Base-by-base conservation (phyloP, 2,113 vertebrate species). In the Anoura caudifer region DNA sequence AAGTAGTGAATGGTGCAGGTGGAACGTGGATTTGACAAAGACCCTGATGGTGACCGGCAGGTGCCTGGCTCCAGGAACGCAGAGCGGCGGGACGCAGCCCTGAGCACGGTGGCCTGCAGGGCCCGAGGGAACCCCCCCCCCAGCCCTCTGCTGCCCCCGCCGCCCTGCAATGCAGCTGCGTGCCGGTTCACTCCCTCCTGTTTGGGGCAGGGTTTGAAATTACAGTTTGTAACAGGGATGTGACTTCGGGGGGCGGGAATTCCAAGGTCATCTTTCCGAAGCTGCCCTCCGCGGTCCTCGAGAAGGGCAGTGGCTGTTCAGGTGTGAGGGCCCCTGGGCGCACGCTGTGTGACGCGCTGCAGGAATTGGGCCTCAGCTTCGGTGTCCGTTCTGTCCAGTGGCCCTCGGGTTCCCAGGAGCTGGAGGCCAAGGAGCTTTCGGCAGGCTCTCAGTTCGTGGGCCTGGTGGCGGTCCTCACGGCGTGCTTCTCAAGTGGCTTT, bases 401-500 rank as follows among this genome's bases (percentile, higher is more conserved):
- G 99, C 99, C 99, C 87, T 98, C 99, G 12, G 99, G 99, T 41
- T 96, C 98, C 14, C 98, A 94, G 69, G 97, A 92, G 69, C 43
- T 98, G 3, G 95, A 98, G 83, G 98, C 99, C 79, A 99, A 99
- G 98, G 98, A 99, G 72, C 98, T 97, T 65, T 99, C 99, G 5
- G 94, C 99, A 1, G 99, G 99, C 90, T 99, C 99, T 0, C 99
- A 99, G 76, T 98, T 99, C 65, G 98, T 99, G 13, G 99, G 99
- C 4, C 98, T 99, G 96, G 95, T 99, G 14, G 99, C 99, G 0
- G 99, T 99, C 77, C 98, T 99, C 96, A 99, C 99, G 87, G 99
- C 99, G 0, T 99, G 99, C 97, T 99, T 99, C 98, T 99, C 99
- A 95, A 99, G 99, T 93, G 99, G 99, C 67, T 99, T 99, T 93